Conservation (phyloP, 2,797 vertebrate genomes). For the Phalloptychus januarius region DNA sequence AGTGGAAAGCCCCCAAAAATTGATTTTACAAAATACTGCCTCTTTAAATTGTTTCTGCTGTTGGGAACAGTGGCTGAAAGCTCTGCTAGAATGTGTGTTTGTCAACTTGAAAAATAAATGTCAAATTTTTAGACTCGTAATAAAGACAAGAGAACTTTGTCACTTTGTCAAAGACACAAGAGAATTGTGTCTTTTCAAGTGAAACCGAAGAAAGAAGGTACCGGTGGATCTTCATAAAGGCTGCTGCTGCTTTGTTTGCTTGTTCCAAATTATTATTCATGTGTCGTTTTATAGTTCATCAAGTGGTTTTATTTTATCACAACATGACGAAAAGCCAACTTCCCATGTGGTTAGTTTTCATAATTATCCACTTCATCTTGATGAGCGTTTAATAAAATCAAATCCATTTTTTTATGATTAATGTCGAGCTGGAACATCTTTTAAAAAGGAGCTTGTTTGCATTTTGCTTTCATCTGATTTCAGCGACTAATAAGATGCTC, state of each 20-base stretch:
- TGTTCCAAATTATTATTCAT: slow-evolving; percentile 1
- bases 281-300: slow-evolving; percentile 10
- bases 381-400: slow-evolving; percentile 48
- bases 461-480: slow-evolving; percentile 58
- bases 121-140: neutral
- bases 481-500: slow-evolving; percentile 55
- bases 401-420: slow-evolving; percentile 46
- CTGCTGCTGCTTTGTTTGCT: neutral
- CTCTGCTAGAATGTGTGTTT: neutral
- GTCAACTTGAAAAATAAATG: neutral
- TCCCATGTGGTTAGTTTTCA: slow-evolving; percentile 17
- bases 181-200: neutral
- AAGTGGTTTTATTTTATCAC: slow-evolving; percentile 21
- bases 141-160: neutral
- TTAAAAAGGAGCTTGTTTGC: slow-evolving; percentile 42
- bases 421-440: slow-evolving; percentile 32
- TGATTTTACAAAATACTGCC: no score
- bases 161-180: no score
- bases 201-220: neutral
- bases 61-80: neutral
- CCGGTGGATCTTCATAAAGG: neutral
- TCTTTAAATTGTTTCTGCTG: neutral
- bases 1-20: no score
- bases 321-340: slow-evolving; percentile 26
- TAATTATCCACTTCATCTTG: slow-evolving; percentile 42